Evolutionary conservation across 2,113 vertebrate genomes (phyloP), one percentile per base, ranked within the genome.

Genomic region (Tenebrosternarchus preto): DNA sequence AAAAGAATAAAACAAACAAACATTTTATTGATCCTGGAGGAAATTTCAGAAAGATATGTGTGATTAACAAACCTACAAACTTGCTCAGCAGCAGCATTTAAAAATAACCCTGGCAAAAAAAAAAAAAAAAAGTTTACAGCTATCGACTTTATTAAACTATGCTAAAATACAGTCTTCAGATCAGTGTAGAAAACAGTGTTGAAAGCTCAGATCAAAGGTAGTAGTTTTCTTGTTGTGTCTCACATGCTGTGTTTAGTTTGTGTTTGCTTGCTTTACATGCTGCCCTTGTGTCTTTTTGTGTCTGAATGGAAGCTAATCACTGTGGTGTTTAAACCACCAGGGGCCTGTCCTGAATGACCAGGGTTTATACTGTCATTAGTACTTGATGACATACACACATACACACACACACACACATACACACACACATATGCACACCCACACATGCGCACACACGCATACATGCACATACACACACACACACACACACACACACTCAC

Each of bases 271-370:
- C 57, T 80, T 73, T 46, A 24, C 56, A n/a, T n/a, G n/a, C n/a
- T n/a, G n/a, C n/a, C n/a, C 20, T 60, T 46, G 73, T 56, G 20
- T 64, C 19, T 73, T 53, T 31, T 33, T 60, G 60, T 67, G 56
- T 33, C n/a, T n/a, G n/a, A n/a, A n/a, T n/a, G n/a, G n/a, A 80
- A 69, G 43, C 64, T 73, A 68, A 69, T 81, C 75, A 78, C 70
- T 73, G 71, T 36, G 60, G 70, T 78, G 75, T 81, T 73, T 59
- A 73, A 73, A 74, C 33, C 43, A 61, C 80, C 59, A 72, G 19
- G 80, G 77, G 56, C 63, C 53, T 31, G 59, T 77, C 64, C 25
- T 69, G 61, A 66, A 78, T 76, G 66, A 53, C 33, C 56, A 64
- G 31, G 39, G 53, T 63, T 64, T 72, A 59, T 53, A 74, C 8